Conservation (phyloP, 2,888 invertebrate species). For the Cheilosia urbana region DNA sequence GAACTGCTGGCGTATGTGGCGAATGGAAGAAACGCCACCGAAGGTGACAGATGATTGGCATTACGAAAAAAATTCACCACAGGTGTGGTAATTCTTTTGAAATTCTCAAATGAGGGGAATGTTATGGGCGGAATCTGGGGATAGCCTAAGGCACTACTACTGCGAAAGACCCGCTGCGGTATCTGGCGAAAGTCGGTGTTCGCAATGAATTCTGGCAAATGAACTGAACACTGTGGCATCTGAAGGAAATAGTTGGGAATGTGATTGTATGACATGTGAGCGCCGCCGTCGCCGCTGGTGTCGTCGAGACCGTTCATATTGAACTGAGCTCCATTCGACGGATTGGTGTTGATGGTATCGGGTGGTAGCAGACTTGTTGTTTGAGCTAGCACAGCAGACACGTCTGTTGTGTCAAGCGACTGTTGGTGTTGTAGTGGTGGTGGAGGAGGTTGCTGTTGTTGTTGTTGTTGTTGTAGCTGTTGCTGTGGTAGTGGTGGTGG, state of each 20-base stretch:
- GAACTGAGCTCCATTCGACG: slow-evolving; percentile 81
- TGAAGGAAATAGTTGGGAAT: slow-evolving; percentile 77
- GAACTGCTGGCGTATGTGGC: slow-evolving; percentile 27
- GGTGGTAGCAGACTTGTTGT: slow-evolving; percentile 76
- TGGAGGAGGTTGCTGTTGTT: slow-evolving; percentile 65
- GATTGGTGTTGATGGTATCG: slow-evolving; percentile 77
- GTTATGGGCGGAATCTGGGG: slow-evolving; percentile 65
- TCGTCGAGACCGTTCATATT: slow-evolving; percentile 77
- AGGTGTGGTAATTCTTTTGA: slow-evolving; percentile 82
- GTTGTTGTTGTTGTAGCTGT: slow-evolving; percentile 57
- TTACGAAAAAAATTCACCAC: slow-evolving; percentile 83
- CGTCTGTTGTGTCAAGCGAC: slow-evolving; percentile 77
- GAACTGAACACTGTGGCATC: slow-evolving; percentile 78
- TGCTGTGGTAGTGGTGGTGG: slow-evolving; percentile 67
- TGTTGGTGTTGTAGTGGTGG: slow-evolving; percentile 67
- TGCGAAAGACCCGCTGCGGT: slow-evolving; percentile 79
- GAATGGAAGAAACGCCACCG: slow-evolving; percentile 72
- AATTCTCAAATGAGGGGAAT: slow-evolving; percentile 80
- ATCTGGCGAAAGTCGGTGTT: slow-evolving; percentile 81
- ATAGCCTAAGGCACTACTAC: slow-evolving; percentile 78
- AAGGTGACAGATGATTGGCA: slow-evolving; percentile 68
- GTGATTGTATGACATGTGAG: slow-evolving; percentile 74
- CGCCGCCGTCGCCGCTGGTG: slow-evolving; percentile 46
- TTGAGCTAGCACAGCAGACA: slow-evolving; percentile 81
- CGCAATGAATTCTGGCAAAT: slow-evolving; percentile 80